These are phyloP conservation scores for Gymnothorax javanicus DNA, from an alignment of 2,797 vertebrate species.

Conservation along the genomic window DNA sequence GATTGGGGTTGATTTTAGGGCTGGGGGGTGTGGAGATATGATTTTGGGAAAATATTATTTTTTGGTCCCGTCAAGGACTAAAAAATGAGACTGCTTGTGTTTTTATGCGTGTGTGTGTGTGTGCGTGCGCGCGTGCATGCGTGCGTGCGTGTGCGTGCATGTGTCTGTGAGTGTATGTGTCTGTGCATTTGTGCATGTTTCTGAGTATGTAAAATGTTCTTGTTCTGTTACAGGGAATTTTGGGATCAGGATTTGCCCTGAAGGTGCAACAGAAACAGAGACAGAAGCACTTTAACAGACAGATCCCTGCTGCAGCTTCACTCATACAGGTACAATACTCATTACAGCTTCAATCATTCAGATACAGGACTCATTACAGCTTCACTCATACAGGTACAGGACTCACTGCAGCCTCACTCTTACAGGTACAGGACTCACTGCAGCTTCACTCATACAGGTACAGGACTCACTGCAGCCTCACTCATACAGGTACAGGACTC, in stretches of 20 bases:
- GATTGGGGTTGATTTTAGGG: too few species aligned
- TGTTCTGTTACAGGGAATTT: conserved; percentile 66
- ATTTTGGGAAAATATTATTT: too few species aligned
- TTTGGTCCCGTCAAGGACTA: too few species aligned
- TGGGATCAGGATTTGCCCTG: conserved; percentile 78
- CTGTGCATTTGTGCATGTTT: background rate
- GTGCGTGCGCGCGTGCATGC: background rate
- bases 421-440: background rate
- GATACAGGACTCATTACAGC: conserved; percentile 25
- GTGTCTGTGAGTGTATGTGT: too few species aligned
- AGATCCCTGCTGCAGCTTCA: conserved; percentile 75
- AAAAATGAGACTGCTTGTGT: too few species aligned
- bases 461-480: conserved; percentile 19
- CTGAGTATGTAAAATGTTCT: too few species aligned
- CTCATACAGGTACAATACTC: conserved; percentile 33
- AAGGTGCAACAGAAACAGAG: conserved; percentile 80
- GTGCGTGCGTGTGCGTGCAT: too few species aligned
- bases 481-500: background rate
- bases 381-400: conserved; percentile 65
- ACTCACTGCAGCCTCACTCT: background rate
- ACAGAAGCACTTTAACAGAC: conserved; percentile 79
- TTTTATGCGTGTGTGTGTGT: background rate
- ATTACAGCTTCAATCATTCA: conserved; percentile 50
- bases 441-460: background rate
- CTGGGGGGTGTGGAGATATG: too few species aligned